Conservation (phyloP, 2,113 vertebrate genomes). For the Chaetodon auriga region DNA sequence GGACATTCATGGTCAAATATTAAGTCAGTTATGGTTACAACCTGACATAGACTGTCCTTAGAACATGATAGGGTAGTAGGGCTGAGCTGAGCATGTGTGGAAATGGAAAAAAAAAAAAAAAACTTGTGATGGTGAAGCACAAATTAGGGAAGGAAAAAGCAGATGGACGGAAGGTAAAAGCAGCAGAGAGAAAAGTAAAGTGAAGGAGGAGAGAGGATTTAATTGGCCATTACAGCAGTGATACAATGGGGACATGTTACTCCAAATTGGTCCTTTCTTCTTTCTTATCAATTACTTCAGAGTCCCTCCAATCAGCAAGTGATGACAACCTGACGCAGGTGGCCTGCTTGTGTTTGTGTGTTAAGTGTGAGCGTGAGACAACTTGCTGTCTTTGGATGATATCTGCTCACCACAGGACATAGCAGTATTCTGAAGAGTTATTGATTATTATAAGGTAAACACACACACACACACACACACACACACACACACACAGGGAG, state of each 20-base stretch:
- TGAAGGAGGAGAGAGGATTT: slow-evolving; percentile 15
- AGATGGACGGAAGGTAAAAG: not conserved
- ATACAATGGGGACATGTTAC: slow-evolving; percentile 9
- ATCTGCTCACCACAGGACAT: not conserved
- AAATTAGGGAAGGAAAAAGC: not conserved
- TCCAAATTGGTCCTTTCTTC: slow-evolving; percentile 3
- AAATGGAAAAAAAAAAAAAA: not conserved
- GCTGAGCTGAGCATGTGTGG: not conserved
- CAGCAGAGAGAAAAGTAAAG: not conserved
- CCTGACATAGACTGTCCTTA: not conserved
- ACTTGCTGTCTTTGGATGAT: slow-evolving; percentile 9
- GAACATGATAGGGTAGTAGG: not conserved
- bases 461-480: not conserved
- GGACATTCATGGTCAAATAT: not conserved
- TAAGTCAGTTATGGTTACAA: not conserved
- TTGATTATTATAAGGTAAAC: slow-evolving; percentile 7
- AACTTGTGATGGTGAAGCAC: not conserved
- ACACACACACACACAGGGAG: not conserved
- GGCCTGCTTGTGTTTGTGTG: not conserved
- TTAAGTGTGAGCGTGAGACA: slow-evolving; percentile 2
- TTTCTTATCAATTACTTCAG: slow-evolving; percentile 26
- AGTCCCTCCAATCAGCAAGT: slow-evolving; percentile 17
- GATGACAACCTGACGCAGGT: not conserved
- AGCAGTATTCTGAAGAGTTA: not conserved
- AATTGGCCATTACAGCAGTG: slow-evolving; percentile 29